A percentile compares a stretch with the other conserved stretches of the same genome.
Evolutionary conservation across 92 coral and sea anemone genomes (phyloP).

Genomic region (Epizoanthus scotinus): DNA sequence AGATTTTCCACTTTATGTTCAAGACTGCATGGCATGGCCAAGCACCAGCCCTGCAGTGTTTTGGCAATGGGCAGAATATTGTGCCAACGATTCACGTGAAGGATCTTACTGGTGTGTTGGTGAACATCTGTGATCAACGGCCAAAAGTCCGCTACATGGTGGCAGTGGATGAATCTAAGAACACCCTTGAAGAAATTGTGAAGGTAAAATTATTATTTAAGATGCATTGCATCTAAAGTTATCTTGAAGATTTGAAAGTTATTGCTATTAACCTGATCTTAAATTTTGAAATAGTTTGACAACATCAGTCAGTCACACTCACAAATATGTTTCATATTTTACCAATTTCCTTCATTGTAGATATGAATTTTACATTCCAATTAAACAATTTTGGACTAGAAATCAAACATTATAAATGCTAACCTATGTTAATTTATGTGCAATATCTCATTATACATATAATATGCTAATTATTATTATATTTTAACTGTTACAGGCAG

Average conservation of each 20-base stretch:
- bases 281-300: too few relatives aligned
- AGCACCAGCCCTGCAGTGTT: conserved; percentile 96
- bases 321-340: too few relatives aligned
- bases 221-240: neutral
- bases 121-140: conserved; percentile 88
- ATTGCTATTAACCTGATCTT: too few relatives aligned
- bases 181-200: conserved; percentile 96
- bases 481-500: conserved; percentile 54
- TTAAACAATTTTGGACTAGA: too few relatives aligned
- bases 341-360: too few relatives aligned
- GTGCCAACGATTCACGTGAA: conserved; percentile 91
- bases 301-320: too few relatives aligned
- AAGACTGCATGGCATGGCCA: conserved; percentile 99
- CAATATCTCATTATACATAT: too few relatives aligned
- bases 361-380: too few relatives aligned
- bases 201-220: conserved; percentile 56
- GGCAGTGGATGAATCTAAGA: conserved; percentile 97
- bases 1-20: conserved; percentile 95
- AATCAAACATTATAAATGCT: too few relatives aligned
- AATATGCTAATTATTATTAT: too few relatives aligned
- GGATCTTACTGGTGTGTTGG: conserved; percentile 85
- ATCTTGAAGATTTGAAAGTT: too few relatives aligned
- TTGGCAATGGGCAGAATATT: conserved; percentile 93
- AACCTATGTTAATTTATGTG: too few relatives aligned
- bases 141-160: conserved; percentile 96